These are phyloP conservation scores for Steinernema carpocapsae DNA, from an alignment of 2,888 invertebrate species.

Conservation along the genomic window DNA sequence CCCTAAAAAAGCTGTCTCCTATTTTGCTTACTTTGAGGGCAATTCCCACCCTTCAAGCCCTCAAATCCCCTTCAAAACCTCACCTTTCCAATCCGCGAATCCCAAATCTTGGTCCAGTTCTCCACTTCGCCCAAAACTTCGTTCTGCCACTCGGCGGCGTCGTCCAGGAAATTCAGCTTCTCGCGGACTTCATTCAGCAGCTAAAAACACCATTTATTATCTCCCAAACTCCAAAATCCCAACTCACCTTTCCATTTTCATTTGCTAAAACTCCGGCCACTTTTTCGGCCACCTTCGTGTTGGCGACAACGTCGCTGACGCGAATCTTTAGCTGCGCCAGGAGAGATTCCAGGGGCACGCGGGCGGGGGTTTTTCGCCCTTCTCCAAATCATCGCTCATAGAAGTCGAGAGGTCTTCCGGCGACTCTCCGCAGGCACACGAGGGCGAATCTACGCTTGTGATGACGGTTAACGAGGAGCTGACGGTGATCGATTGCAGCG, in stretches of 20 bases:
- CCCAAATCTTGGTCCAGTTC: slow-evolving; percentile 12
- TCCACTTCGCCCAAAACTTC: neutral
- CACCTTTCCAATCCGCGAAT: neutral
- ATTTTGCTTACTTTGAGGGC: too few relatives aligned
- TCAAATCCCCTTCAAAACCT: too few relatives aligned
- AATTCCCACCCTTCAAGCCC: too few relatives aligned
- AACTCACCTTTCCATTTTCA: neutral
- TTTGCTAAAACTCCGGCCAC: neutral
- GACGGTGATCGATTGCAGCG: neutral
- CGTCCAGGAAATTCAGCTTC: neutral
- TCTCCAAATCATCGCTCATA: too few relatives aligned
- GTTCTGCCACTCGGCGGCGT: slow-evolving; percentile 14
- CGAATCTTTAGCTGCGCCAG: neutral
- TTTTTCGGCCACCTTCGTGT: neutral
- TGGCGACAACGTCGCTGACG: neutral
- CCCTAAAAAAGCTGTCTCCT: too few relatives aligned
- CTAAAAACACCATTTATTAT: neutral
- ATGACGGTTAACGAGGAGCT: slow-evolving; percentile 34
- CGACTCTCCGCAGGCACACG: neutral
- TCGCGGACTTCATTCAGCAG: neutral
- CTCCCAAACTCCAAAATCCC: neutral
- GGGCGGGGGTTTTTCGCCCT: too few relatives aligned
- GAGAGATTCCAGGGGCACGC: neutral
- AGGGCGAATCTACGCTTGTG: slow-evolving; percentile 13
- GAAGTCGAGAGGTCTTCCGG: too few relatives aligned